Base-by-base conservation (phyloP, 2,888 invertebrate genomes). In the Himalopsyche anomala region DNA sequence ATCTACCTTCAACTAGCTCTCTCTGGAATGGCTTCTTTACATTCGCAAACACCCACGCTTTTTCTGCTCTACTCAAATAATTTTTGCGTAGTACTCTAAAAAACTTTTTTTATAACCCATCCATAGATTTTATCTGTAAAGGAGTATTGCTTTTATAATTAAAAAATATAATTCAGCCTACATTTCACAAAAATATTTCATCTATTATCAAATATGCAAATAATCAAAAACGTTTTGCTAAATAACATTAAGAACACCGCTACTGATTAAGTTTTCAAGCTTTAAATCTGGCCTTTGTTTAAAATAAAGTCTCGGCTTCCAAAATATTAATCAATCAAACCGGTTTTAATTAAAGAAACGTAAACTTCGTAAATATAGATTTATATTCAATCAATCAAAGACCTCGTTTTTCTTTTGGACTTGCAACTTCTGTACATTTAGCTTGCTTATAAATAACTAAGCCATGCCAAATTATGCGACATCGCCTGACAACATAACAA, bases 251-350 rank as follows among this genome's bases (percentile, higher is more conserved):
- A 28, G 36, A 36, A 15, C 28, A 36, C 74, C 74, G 12, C 74
- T 74, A 36, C 38, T 74, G 74, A 74, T 74, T 74, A 74, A 74
- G 19, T 15, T 74, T 36, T 28, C 36, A 36, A 36, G 74, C 74
- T 12, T 38, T 36, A 74, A 74, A 36, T 74, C 15, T 36, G 74
- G 38, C 74, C 36, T 36, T 74, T 74, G 74, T 74, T 74, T 74
- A 36, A 74, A 74, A 74, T 74, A 74, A 74, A 38, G 74, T 36
- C 36, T 36, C 74, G 12, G 74, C 74, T 36, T 74, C 12, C 28
- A 74, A 74, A 74, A 74, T 74, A 74, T 74, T 74, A 74, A 74
- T 74, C 74, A 74, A 74, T 74, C 74, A 74, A 74, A 74, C 74
- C 36, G 38, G 74, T 74, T 74, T 74, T 74, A 74, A 74, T 74